Evolutionary conservation across 2,888 invertebrate genomes (phyloP).

Genomic region (Trachelus iudaicus): DNA sequence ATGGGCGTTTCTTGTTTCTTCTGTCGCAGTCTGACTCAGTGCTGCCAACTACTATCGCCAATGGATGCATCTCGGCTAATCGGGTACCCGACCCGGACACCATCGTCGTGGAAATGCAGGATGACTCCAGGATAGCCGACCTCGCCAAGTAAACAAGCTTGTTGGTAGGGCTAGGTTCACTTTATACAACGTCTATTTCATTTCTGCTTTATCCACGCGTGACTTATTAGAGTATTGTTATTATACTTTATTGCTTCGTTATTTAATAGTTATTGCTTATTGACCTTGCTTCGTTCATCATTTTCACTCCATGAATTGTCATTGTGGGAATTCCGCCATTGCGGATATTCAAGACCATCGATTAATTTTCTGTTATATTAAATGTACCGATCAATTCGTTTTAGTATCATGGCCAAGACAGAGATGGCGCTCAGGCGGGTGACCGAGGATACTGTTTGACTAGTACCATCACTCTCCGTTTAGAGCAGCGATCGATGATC

Average conservation of each 20-base stretch:
- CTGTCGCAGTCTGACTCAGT: slow-evolving; percentile 57
- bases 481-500: slow-evolving; percentile 3
- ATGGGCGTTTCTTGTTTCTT: slow-evolving; percentile 7
- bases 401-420: background rate
- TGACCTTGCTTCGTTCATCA: no score
- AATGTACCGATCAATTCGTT: background rate
- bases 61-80: slow-evolving; percentile 62
- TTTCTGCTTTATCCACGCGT: background rate
- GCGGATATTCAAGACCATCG: no score
- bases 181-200: slow-evolving; percentile 27
- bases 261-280: no score
- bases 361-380: no score
- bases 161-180: slow-evolving; percentile 64
- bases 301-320: no score
- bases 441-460: slow-evolving; percentile 60
- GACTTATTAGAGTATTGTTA: no score
- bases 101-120: slow-evolving; percentile 62
- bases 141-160: slow-evolving; percentile 65
- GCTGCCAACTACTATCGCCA: slow-evolving; percentile 60
- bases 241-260: no score
- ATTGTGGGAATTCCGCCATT: no score
- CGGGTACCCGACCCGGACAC: slow-evolving; percentile 63
- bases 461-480: slow-evolving; percentile 24
- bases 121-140: slow-evolving; percentile 61
- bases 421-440: slow-evolving; percentile 44